Base-by-base conservation (phyloP, 2,888 invertebrate genomes). In the Acrobasis repandana region DNA sequence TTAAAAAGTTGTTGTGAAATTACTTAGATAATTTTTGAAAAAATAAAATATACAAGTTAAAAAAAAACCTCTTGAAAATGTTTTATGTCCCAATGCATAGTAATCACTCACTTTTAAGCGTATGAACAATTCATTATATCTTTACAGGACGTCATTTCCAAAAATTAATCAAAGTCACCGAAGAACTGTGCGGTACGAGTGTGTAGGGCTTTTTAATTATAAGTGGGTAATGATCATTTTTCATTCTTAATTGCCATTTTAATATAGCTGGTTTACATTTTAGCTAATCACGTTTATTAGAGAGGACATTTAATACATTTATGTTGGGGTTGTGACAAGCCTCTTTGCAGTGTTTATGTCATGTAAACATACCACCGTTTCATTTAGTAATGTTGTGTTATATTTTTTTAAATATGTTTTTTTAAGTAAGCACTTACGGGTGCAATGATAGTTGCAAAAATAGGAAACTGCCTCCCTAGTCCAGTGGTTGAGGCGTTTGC, bases 241-340 rank as follows among this genome's bases (percentile, higher is more conserved):
- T 92, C 92, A 92, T 87, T 80, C 86, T 79, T 88, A 90, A 91
- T 90, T 87, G 89, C 83, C 82, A 80, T 86, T 86, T 84, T 79
- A 81, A 80, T 83, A 71, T 70, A 71, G 67, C 73, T 71, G 72
- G 75, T 73, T 73, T 72, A 73, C 81, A 79, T 86, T 88, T 82
- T 81, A 81, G 79, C 85, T 88, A 88, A 90, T 90, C 86, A 90
- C 79, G 80, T 77, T 88, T 86, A 85, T 81, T 77, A 76, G 70
- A 72, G 72, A 76, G 77, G 78, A 83, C 78, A 78, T 76, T 76
- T 69, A 63, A 18, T 77, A 83, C 78, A 78, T 76, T 76, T 69
- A 63, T 16, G 15, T 15, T 54, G 38, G 54, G 71, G 72, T 72
- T 71, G 68, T 70, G 54, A 54, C 54, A 54, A 69, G 64, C 71